phyloP scores from a whole-genome alignment of 2,888 invertebrate genomes.

The Ophioninae sp. region DNA sequence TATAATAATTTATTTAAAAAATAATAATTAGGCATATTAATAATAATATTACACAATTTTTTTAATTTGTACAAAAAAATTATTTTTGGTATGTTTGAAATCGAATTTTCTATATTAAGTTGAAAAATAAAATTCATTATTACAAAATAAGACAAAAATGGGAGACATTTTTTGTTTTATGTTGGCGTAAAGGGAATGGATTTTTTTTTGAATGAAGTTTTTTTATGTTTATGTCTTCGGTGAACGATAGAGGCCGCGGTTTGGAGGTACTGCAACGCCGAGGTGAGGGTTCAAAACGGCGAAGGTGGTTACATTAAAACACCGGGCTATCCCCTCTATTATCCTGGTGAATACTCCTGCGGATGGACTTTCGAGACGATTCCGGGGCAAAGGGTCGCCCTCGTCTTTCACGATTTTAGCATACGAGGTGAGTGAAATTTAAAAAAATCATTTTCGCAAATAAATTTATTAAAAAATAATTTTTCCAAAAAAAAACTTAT shows the following conservation, averaged over 20 bases:
- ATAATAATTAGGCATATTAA: no score
- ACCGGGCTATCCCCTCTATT: constrained; percentile 89
- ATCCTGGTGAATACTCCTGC: constrained; percentile 86
- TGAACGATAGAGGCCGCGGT: constrained; percentile 80
- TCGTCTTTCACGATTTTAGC: constrained; percentile 87
- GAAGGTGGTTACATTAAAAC: constrained; percentile 78
- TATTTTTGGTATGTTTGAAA: not conserved
- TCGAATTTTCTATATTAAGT: no score
- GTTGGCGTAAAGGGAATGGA: no score
- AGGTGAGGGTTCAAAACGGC: constrained; percentile 78
- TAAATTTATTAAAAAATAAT: not conserved
- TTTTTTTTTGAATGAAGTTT: not conserved
- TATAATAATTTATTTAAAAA: no score
- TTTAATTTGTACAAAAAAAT: no score
- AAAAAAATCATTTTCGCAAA: not conserved
- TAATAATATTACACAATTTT: no score
- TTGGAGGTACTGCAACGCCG: constrained; percentile 82
- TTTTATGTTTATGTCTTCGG: not conserved
- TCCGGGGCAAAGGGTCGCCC: constrained; percentile 84
- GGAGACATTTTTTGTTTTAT: not conserved
- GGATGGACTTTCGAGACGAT: constrained; percentile 86
- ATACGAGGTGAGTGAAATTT: constrained; percentile 83
- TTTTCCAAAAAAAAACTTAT: not conserved
- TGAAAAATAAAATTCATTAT: not conserved
- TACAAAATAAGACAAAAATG: not conserved